Base-by-base conservation (phyloP, 2,888 invertebrate genomes). In the Pyrochroa serraticornis region DNA sequence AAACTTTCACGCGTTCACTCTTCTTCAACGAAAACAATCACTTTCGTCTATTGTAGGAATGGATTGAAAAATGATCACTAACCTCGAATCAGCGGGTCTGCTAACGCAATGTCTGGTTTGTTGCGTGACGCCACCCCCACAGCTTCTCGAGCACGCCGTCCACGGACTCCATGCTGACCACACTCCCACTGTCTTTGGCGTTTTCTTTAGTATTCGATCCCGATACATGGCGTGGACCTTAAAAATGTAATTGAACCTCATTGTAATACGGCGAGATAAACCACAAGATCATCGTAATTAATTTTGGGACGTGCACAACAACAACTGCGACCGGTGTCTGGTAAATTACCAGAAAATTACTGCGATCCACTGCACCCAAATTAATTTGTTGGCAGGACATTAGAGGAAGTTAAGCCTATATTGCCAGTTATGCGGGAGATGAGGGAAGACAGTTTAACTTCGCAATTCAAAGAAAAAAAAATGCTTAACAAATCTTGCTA, bases 151-250 rank as follows among this genome's bases (percentile, higher is more conserved):
- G 74, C 91, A 92, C 7, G 86, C 79, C 63, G 87, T 87, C 91
- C 91, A 91, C 5, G 84, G 77, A 45, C 87, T 86, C 91, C 90
- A 91, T 0, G 85, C 76, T 49, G 88, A 88, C 91, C 90, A 91
- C 6, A 78, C 79, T 34, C 83, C 83, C 34, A 69, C 53, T 13
- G 65, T 66, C 61, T 68, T 72, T 60, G 75, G 69, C 45, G 67
- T 68, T 65, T 74, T 73, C 63, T 73, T 77, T 45, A 70, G 63
- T 46, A 76, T 55, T 62, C 72, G 73, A 54, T 79, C 76, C 58
- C 71, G 74, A 59, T 74, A 76, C 74, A 78, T 73, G 54, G 73
- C 72, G 63, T 78, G 74, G 22, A 79, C 70, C 79, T 79, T 66
- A 58, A 74, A 75, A 46, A 49, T 34, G 44, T 31, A 46, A 42